Percentiles rank a stretch among this genome's conserved stretches.
Conservation (phyloP, 1,140 invertebrate genomes). For the Dufourea novaeangliae region DNA sequence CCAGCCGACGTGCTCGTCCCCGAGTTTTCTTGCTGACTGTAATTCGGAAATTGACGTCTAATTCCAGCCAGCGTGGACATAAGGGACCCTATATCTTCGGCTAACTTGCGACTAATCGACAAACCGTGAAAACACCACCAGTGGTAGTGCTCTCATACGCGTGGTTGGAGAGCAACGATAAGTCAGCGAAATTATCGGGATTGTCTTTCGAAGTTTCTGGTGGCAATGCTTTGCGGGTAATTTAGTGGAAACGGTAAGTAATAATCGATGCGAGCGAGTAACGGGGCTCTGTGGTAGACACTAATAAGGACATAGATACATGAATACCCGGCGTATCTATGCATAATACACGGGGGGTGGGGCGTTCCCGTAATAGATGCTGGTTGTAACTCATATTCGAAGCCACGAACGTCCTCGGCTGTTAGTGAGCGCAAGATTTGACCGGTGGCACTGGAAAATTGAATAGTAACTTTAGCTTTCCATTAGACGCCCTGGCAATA, state of each 20-base stretch:
- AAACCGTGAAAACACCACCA: conserved; percentile 33
- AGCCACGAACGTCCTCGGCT: conserved; percentile 55
- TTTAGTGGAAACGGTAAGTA: conserved; percentile 66
- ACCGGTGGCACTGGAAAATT: conserved; percentile 23
- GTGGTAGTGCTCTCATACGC: neutral
- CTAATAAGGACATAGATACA: conserved; percentile 63
- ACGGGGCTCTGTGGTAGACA: conserved; percentile 47
- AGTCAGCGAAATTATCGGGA: conserved; percentile 69
- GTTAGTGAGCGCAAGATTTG: conserved; percentile 55
- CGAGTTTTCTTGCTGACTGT: conserved; percentile 31
- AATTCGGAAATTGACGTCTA: conserved; percentile 23
- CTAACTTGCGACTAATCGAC: conserved; percentile 51
- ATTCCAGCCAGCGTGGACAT: conserved; percentile 25
- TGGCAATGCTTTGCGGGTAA: conserved; percentile 55
- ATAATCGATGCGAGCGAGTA: conserved; percentile 66
- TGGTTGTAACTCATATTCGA: conserved; percentile 52
- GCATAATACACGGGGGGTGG: conserved; percentile 36
- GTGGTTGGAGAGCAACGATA: conserved; percentile 49
- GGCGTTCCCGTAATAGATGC: conserved; percentile 65
- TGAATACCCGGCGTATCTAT: conserved; percentile 18
- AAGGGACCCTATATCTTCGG: conserved; percentile 14
- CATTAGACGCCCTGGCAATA: neutral
- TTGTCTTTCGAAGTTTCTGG: conserved; percentile 68
- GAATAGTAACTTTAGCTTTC: neutral
- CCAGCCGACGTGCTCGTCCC: too few species aligned